phyloP scores from a whole-genome alignment of 2,888 invertebrate genomes.

The Drosophila mulleri region DNA sequence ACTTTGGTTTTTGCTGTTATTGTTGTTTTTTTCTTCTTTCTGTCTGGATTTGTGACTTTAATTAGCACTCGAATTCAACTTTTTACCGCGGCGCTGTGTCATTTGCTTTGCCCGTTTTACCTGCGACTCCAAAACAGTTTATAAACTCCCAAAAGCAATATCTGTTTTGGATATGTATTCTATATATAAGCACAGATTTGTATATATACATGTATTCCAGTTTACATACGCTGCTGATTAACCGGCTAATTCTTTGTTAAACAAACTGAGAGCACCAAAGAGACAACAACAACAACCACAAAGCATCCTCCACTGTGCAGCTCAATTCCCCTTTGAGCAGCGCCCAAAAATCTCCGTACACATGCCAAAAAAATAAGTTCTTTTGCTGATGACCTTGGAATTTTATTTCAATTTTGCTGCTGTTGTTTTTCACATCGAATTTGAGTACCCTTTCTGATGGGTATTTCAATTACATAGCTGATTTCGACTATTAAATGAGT shows the following conservation, averaged over 20 bases:
- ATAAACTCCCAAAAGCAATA: slow-evolving; percentile 30
- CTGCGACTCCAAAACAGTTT: slow-evolving; percentile 46
- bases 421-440: slow-evolving; percentile 5
- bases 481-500: background rate
- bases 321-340: slow-evolving; percentile 38
- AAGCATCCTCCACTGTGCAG: slow-evolving; percentile 27
- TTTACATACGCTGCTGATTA: slow-evolving; percentile 61
- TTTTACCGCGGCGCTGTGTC: slow-evolving; percentile 40
- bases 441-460: background rate
- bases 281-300: slow-evolving; percentile 10
- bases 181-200: slow-evolving; percentile 6
- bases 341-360: slow-evolving; percentile 61
- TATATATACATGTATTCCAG: slow-evolving; percentile 34
- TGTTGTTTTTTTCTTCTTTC: slow-evolving; percentile 1
- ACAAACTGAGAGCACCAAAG: slow-evolving; percentile 55
- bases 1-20: background rate
- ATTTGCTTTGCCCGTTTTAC: slow-evolving; percentile 56
- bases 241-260: slow-evolving; percentile 75
- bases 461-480: background rate
- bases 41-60: slow-evolving; percentile 56
- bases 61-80: slow-evolving; percentile 70
- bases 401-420: slow-evolving; percentile 53
- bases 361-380: slow-evolving; percentile 68
- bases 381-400: slow-evolving; percentile 69
- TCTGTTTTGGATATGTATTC: slow-evolving; percentile 26